Evolutionary conservation across 2,797 vertebrate genomes (phyloP).

Genomic region (Notamacropus eugenii): DNA sequence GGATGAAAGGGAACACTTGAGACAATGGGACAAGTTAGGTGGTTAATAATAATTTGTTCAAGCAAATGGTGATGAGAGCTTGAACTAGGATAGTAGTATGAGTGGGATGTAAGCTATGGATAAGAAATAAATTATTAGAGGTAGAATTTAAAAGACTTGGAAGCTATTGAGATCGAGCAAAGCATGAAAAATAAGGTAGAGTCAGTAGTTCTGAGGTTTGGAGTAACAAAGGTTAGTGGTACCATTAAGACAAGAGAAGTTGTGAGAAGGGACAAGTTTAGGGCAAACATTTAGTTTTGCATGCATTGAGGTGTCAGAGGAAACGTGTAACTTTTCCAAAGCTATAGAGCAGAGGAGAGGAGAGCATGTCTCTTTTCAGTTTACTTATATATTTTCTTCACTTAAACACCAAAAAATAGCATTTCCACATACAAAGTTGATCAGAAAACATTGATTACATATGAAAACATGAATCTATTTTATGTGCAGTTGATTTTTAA

Average conservation of each 20-base stretch:
- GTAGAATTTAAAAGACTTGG: slow-evolving; percentile 5
- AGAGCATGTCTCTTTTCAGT: background rate
- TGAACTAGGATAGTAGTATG: background rate
- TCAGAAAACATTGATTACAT: background rate
- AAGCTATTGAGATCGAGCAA: background rate
- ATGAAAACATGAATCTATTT: background rate
- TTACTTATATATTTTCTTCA: background rate
- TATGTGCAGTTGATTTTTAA: background rate
- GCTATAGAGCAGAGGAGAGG: background rate
- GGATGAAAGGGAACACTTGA: background rate
- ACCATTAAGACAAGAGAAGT: background rate
- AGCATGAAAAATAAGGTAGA: background rate
- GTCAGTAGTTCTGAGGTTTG: background rate
- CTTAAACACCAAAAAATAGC: background rate
- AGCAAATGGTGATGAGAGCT: background rate
- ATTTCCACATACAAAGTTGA: background rate
- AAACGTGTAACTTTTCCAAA: background rate
- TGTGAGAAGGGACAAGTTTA: background rate
- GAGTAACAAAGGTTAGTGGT: background rate
- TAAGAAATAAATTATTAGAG: background rate
- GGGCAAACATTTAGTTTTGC: background rate
- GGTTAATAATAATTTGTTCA: background rate
- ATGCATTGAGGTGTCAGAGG: background rate
- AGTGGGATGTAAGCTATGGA: background rate
- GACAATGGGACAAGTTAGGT: background rate